phyloP scores from a whole-genome alignment of 1,140 invertebrate genomes.

The Heliconius hewitsoni region DNA sequence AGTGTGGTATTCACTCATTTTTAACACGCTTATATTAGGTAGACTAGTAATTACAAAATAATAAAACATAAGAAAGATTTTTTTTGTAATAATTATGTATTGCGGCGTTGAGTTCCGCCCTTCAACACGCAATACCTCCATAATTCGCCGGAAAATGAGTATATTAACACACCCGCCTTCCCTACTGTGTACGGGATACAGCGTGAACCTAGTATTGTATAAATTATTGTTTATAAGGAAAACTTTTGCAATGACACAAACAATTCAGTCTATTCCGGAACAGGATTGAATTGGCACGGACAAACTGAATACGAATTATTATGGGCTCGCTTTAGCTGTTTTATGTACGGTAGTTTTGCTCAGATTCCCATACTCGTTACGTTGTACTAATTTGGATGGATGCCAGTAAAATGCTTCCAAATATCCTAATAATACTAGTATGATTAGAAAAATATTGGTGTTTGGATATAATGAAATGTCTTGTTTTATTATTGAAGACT shows the following conservation, averaged over 20 bases:
- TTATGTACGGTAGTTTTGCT: slow-evolving; percentile 27
- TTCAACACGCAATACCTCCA: no score
- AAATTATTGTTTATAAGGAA: background rate
- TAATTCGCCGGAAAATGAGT: no score
- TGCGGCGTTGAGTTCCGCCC: no score
- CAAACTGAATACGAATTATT: slow-evolving; percentile 19
- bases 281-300: slow-evolving; percentile 25
- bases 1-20: no score
- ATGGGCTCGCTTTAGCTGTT: slow-evolving; percentile 20
- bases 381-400: slow-evolving; percentile 31
- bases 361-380: slow-evolving; percentile 32
- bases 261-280: background rate
- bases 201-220: background rate
- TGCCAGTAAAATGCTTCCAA: slow-evolving; percentile 32
- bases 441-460: slow-evolving; percentile 34
- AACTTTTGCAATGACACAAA: background rate
- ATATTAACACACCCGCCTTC: no score
- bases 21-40: no score
- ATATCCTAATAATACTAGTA: slow-evolving; percentile 36
- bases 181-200: background rate
- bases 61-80: no score
- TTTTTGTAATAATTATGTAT: no score
- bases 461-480: background rate
- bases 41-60: no score
- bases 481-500: background rate